A percentile compares a stretch with the other conserved stretches of the same genome.
These are phyloP conservation scores for Drosophila guanche DNA, from an alignment of 1,140 invertebrate species.

Conservation along the genomic window DNA sequence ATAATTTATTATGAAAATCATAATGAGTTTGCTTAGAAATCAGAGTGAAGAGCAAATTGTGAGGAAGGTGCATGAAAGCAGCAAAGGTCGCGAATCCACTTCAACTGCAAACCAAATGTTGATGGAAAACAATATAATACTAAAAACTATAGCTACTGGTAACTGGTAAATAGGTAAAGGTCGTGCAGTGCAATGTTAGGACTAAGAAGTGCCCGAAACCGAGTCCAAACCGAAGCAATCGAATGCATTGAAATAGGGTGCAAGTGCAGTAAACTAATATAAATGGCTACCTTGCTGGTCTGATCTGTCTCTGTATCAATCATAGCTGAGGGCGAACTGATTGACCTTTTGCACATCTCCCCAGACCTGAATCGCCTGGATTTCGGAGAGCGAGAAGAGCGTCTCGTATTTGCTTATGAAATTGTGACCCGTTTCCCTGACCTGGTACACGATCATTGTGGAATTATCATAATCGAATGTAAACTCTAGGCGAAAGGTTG, in stretches of 20 bases:
- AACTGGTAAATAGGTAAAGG: slow-evolving; percentile 1
- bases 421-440: slow-evolving; percentile 55
- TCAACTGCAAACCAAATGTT: slow-evolving; percentile 6
- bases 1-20: not conserved
- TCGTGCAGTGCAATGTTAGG: slow-evolving; percentile 24
- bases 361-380: slow-evolving; percentile 75
- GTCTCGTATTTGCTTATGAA: slow-evolving; percentile 57
- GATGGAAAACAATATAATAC: slow-evolving; percentile 21
- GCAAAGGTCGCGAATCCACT: not conserved
- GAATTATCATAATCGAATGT: slow-evolving; percentile 62
- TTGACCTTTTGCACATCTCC: slow-evolving; percentile 76
- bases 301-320: slow-evolving; percentile 41
- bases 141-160: slow-evolving; percentile 18
- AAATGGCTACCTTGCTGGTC: slow-evolving; percentile 39
- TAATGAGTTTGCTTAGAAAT: no score
- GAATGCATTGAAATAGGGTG: slow-evolving; percentile 10
- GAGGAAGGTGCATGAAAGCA: no score
- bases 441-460: slow-evolving; percentile 61
- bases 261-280: not conserved
- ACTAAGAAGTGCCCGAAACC: slow-evolving; percentile 16
- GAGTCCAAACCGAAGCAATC: slow-evolving; percentile 19
- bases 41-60: no score
- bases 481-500: slow-evolving; percentile 70
- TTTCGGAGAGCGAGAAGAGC: slow-evolving; percentile 50
- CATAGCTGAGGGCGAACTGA: slow-evolving; percentile 58